Conservation (phyloP, 2,113 vertebrate species). For the Dendrocopos noguchii region DNA sequence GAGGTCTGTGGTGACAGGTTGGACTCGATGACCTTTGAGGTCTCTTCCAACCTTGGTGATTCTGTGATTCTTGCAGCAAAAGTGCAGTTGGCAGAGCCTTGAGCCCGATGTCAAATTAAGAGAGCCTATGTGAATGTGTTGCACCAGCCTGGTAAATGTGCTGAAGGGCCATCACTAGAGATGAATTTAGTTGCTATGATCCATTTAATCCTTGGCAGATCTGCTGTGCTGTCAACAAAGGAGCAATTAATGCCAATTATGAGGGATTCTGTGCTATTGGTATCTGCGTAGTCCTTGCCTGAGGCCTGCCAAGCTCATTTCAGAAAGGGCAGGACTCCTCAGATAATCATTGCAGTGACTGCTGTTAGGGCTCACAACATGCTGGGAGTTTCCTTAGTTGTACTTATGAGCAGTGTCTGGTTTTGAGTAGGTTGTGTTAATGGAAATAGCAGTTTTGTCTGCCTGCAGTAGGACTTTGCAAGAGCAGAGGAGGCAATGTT, state of each 20-base stretch:
- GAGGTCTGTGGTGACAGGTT: too few relatives aligned
- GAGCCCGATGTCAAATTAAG: not conserved
- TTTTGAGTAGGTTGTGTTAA: not conserved
- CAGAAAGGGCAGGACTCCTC: not conserved
- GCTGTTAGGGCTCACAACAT: not conserved
- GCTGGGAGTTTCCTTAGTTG: constrained; percentile 4
- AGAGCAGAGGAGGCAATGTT: not conserved
- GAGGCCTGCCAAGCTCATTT: constrained; percentile 14
- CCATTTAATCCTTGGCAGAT: constrained; percentile 21
- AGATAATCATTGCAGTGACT: constrained; percentile 9
- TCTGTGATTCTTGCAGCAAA: not conserved
- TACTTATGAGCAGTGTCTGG: not conserved
- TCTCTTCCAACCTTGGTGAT: too few relatives aligned
- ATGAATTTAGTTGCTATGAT: not conserved
- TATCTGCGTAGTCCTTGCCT: constrained; percentile 39
- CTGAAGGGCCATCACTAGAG: not conserved
- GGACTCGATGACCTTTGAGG: too few relatives aligned
- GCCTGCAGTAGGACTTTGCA: not conserved
- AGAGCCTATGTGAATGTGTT: not conserved
- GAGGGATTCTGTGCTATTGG: constrained; percentile 42
- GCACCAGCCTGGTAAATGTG: not conserved
- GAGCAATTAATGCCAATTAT: constrained; percentile 54
- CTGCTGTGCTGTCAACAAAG: constrained; percentile 37
- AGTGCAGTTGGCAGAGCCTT: not conserved
- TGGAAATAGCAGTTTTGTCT: not conserved